Conservation (phyloP, 1,140 invertebrate species). For the Oreohelix idahoensis region DNA sequence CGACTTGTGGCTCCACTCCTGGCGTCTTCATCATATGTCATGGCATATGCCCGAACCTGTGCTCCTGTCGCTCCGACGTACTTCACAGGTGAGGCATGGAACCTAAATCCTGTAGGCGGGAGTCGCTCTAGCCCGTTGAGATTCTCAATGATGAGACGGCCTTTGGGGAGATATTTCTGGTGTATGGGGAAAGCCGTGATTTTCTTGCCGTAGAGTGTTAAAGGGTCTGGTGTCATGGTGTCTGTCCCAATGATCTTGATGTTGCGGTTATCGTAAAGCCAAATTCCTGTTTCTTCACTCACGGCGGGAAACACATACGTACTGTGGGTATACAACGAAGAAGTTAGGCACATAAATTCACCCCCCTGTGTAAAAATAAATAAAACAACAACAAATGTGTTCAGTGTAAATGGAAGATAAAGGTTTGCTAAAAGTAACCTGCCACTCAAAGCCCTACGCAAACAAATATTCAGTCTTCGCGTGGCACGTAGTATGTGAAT, state of each 20-base stretch:
- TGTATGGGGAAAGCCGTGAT: conserved; percentile 6
- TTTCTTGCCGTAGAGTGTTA: neutral
- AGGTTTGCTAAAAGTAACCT: too few species aligned
- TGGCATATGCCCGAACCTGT: neutral
- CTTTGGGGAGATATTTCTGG: neutral
- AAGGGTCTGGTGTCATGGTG: neutral
- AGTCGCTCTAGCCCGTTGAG: neutral
- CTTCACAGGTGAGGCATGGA: neutral
- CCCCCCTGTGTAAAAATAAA: too few species aligned
- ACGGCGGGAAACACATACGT: conserved; percentile 1
- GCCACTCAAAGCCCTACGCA: too few species aligned
- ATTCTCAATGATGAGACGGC: conserved; percentile 20
- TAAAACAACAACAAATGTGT: too few species aligned
- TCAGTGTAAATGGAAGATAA: too few species aligned
- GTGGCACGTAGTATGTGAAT: too few species aligned
- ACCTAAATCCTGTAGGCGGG: conserved; percentile 7
- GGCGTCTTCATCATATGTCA: neutral
- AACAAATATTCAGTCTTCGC: too few species aligned
- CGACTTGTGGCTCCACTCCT: neutral
- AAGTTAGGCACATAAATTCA: too few species aligned
- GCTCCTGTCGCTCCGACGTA: neutral
- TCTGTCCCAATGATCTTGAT: conserved; percentile 15
- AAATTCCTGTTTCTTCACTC: neutral
- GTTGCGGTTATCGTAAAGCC: neutral
- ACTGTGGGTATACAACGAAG: neutral